Evolutionary conservation across 2,113 vertebrate genomes (phyloP).

Genomic region (Motacilla tschutschensis): DNA sequence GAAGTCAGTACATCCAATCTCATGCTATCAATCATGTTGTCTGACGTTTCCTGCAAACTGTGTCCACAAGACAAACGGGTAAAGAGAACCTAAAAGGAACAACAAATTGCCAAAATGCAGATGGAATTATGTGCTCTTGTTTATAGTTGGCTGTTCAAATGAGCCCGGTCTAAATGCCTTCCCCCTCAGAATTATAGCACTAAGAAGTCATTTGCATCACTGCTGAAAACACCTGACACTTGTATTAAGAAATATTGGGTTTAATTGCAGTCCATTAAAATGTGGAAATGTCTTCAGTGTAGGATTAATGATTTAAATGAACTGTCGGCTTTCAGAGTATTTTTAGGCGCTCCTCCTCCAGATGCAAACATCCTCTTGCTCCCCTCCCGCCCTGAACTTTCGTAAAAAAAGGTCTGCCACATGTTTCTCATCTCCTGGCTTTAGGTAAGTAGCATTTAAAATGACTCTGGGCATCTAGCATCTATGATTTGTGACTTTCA

Average conservation of each 20-base stretch:
- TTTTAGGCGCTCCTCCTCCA: constrained; percentile 67
- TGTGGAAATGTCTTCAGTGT: constrained; percentile 67
- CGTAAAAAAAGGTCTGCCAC: constrained; percentile 68
- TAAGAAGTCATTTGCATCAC: constrained; percentile 73
- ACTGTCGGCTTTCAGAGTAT: constrained; percentile 66
- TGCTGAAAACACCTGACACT: constrained; percentile 84
- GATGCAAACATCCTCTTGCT: constrained; percentile 69
- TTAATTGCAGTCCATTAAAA: constrained; percentile 79
- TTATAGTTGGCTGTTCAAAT: constrained; percentile 80
- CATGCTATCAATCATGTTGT: constrained; percentile 79
- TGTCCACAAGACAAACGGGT: constrained; percentile 76
- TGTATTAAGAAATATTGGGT: constrained; percentile 76
- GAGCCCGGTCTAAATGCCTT: constrained; percentile 76
- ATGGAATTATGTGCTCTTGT: constrained; percentile 84
- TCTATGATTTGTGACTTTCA: constrained; percentile 71
- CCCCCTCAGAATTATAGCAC: constrained; percentile 73
- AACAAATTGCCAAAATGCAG: constrained; percentile 78
- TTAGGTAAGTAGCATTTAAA: constrained; percentile 74
- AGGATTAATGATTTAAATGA: constrained; percentile 78
- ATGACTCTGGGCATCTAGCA: constrained; percentile 54
- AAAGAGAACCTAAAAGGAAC: constrained; percentile 77
- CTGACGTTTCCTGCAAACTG: constrained; percentile 87
- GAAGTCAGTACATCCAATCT: constrained; percentile 85
- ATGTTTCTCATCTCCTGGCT: constrained; percentile 76
- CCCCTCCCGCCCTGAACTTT: constrained; percentile 54